phyloP scores from a whole-genome alignment of 2,888 invertebrate species.

The Linnaemya tessellans region DNA sequence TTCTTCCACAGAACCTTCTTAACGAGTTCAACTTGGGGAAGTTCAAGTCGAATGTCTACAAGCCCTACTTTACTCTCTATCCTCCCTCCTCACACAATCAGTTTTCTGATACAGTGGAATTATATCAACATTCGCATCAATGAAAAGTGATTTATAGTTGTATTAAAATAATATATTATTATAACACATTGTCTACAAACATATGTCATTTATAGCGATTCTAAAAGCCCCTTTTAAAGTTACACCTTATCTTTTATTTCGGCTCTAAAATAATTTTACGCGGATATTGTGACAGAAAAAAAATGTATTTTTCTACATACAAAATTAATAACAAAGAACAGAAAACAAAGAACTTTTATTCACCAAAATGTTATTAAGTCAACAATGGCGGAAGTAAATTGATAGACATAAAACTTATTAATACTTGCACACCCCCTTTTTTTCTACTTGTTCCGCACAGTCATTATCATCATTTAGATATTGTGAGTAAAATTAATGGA shows the following conservation, averaged over 20 bases:
- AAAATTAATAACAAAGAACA: neutral
- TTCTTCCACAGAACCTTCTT: too few relatives aligned
- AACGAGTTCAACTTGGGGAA: too few relatives aligned
- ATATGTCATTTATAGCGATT: too few relatives aligned
- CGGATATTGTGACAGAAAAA: neutral
- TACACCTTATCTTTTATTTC: neutral
- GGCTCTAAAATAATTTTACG: neutral
- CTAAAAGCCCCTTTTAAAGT: neutral
- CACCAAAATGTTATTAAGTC: neutral
- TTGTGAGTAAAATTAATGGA: constrained; percentile 26
- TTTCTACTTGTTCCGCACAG: neutral
- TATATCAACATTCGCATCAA: too few relatives aligned
- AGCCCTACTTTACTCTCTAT: too few relatives aligned
- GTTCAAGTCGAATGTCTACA: too few relatives aligned
- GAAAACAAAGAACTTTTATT: neutral
- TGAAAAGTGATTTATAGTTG: too few relatives aligned
- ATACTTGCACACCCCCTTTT: neutral
- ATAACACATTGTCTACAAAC: too few relatives aligned
- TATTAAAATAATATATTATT: too few relatives aligned
- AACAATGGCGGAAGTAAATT: neutral
- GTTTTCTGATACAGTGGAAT: too few relatives aligned
- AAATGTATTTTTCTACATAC: neutral
- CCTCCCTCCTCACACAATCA: too few relatives aligned
- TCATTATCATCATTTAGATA: neutral
- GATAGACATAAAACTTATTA: neutral